Evolutionary conservation across 1,140 invertebrate species (phyloP), one percentile per base, ranked within the genome.

Genomic region (Hyles vespertilio): DNA sequence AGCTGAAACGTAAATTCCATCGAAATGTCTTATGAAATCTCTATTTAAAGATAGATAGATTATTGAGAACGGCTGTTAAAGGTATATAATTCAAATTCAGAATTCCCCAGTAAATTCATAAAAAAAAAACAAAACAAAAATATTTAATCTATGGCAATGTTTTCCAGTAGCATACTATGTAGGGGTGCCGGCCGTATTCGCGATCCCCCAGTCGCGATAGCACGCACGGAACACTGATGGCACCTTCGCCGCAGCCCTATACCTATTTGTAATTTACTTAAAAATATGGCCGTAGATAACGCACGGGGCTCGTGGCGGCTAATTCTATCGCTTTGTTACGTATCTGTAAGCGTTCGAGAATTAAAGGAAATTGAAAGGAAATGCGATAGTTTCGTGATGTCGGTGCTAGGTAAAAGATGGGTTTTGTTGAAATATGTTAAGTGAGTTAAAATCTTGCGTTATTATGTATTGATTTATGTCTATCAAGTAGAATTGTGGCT

Each of bases 241-340:
- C 54, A 40, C 36, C 36, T 40, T 8, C 36, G 4, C 36, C 36
- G 4, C 36, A 40, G 55, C 57, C 65, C 68, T 75, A 69, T 77
- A 79, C 80, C 82, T 86, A 84, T 87, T 84, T 83, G 82, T 87
- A 87, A 87, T 87, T 84, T 87, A 85, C 78, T 83, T 83, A 82
- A 87, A 87, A 87, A 87, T 86, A 87, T 86, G 80, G 77, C 68
- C 63, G 60, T 59, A 82, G 81, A 87, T 86, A 85, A 81, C 72
- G 65, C 64, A 61, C 68, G 70, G 59, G 72, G 67, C 68, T 70
- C 67, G 65, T 69, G 64, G 60, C 67, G 69, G 70, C 79, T 83
- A 81, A 79, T 83, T 79, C 72, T 57, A 58, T 56, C 56, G 60
- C 66, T 71, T 70, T 72, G 73, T 74, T 63, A 69, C 54, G 56